phyloP scores from a whole-genome alignment of 2,113 vertebrate genomes.

The Tonatia bakeri region DNA sequence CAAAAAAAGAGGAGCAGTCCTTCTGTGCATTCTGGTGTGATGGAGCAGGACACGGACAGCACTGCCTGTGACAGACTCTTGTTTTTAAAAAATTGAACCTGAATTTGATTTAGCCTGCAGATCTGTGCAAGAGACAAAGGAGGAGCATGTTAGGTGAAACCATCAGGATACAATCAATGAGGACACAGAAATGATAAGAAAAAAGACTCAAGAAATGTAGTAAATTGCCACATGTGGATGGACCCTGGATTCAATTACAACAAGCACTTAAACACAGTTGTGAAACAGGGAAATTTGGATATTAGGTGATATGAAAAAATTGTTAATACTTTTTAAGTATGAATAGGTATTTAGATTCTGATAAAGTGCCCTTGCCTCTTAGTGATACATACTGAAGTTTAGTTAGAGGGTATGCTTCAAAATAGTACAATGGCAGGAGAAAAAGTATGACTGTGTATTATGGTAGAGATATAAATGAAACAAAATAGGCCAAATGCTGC shows the following conservation, averaged over 20 bases:
- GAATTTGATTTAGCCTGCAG: neutral
- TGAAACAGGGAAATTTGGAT: neutral
- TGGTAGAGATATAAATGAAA: neutral
- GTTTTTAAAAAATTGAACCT: neutral
- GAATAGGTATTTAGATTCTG: neutral
- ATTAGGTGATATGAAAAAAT: neutral
- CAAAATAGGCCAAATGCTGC: neutral
- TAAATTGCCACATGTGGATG: neutral
- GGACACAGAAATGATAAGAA: neutral
- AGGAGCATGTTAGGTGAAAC: neutral
- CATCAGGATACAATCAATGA: neutral
- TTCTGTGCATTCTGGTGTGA: neutral
- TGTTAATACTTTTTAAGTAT: conserved; percentile 6
- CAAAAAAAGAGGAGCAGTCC: neutral
- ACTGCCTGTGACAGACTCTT: neutral
- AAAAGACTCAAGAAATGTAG: neutral
- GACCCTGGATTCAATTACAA: neutral
- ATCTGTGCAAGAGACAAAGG: neutral
- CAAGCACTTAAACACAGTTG: neutral
- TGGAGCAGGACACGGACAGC: neutral
- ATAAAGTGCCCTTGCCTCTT: neutral
- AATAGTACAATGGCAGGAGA: neutral
- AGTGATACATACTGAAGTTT: neutral
- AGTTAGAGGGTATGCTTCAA: neutral
- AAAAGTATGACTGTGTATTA: neutral